A percentile compares a stretch with the other conserved stretches of the same genome.
These are phyloP conservation scores for Sylvietta virens DNA, from an alignment of 2,113 vertebrate species.

Conservation along the genomic window DNA sequence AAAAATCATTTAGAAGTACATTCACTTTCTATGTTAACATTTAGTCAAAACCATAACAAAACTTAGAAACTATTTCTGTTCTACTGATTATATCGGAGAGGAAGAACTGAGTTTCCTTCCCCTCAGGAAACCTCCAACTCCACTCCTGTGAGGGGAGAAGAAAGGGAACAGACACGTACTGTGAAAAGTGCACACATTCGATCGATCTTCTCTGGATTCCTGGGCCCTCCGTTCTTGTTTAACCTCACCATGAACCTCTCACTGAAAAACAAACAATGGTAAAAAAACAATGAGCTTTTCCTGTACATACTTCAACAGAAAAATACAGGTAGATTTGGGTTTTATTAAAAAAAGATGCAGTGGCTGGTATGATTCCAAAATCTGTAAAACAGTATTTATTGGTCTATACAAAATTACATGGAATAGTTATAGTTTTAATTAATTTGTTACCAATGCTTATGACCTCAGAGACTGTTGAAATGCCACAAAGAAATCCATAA, in stretches of 20 bases:
- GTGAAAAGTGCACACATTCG: conserved; percentile 94
- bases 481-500: neutral
- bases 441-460: neutral
- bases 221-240: conserved; percentile 95
- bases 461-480: neutral
- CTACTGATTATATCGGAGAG: neutral
- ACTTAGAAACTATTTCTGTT: neutral
- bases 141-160: neutral
- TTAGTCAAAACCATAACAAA: conserved; percentile 6
- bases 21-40: neutral
- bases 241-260: conserved; percentile 96
- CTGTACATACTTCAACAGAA: neutral
- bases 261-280: conserved; percentile 73
- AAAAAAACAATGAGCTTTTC: neutral
- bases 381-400: neutral
- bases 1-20: neutral
- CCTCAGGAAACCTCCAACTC: neutral
- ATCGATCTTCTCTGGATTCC: conserved; percentile 94
- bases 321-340: neutral
- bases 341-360: neutral
- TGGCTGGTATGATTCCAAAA: neutral
- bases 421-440: neutral
- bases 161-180: conserved; percentile 72
- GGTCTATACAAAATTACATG: neutral
- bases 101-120: neutral